Conservation (phyloP, 2,888 invertebrate species). For the Colletes collaris region DNA sequence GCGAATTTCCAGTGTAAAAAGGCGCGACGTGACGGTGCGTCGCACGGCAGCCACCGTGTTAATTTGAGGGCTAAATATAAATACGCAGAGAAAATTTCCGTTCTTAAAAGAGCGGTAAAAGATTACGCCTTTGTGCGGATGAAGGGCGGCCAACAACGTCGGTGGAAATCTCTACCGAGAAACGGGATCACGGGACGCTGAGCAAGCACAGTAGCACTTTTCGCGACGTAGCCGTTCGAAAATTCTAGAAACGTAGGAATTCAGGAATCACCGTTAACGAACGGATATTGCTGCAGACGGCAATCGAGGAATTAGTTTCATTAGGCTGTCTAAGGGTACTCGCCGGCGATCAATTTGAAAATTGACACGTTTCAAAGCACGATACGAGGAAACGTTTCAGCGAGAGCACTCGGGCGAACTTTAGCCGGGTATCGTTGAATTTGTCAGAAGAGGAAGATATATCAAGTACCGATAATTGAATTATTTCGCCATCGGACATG, state of each 20-base stretch:
- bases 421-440: constrained; percentile 35
- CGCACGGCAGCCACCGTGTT: no score
- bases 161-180: not conserved
- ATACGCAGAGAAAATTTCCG: no score
- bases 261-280: constrained; percentile 67
- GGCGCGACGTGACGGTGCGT: no score
- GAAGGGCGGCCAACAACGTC: no score
- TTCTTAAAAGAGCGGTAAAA: no score
- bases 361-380: constrained; percentile 65
- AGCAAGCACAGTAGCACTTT: constrained; percentile 46
- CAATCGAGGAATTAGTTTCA: constrained; percentile 71
- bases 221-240: constrained; percentile 46
- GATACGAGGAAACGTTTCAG: constrained; percentile 25
- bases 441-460: constrained; percentile 52
- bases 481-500: constrained; percentile 51
- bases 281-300: constrained; percentile 68
- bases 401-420: constrained; percentile 48
- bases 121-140: no score
- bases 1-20: no score
- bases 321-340: constrained; percentile 65
- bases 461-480: constrained; percentile 64
- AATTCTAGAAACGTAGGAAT: constrained; percentile 60
- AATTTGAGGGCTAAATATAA: no score
- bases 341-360: constrained; percentile 62
- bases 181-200: constrained; percentile 57